A percentile compares a stretch with the other conserved stretches of the same genome.
Conservation (phyloP, 2,888 invertebrate genomes). For the Epinotia nisella region DNA sequence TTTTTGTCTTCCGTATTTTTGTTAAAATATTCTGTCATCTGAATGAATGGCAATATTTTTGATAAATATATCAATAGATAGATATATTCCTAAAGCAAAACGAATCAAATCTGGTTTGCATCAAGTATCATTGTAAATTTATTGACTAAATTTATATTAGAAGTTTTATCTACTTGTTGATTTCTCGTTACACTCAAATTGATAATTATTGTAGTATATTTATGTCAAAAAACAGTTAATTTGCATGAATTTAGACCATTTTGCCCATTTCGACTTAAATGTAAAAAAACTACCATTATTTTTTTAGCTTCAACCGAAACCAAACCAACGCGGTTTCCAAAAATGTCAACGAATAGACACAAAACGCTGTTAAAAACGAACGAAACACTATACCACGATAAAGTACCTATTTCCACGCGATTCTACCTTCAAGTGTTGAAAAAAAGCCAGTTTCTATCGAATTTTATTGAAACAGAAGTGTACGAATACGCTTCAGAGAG, state of each 20-base stretch:
- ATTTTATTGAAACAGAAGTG: slow-evolving; percentile 65
- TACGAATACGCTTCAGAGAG: slow-evolving; percentile 78
- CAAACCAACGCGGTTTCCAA: slow-evolving; percentile 58
- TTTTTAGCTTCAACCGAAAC: slow-evolving; percentile 57
- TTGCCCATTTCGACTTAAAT: neutral
- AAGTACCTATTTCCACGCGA: slow-evolving; percentile 76
- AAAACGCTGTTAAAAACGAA: slow-evolving; percentile 69
- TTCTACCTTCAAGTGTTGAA: slow-evolving; percentile 77
- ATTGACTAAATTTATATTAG: neutral
- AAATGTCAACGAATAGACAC: slow-evolving; percentile 63
- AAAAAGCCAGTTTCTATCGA: slow-evolving; percentile 70
- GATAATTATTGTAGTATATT: neutral
- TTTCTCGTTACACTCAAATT: neutral
- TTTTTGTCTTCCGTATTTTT: slow-evolving; percentile 43
- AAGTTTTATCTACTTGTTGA: slow-evolving; percentile 15
- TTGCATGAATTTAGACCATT: neutral
- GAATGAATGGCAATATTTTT: slow-evolving; percentile 23
- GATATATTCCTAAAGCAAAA: neutral
- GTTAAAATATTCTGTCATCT: slow-evolving; percentile 43
- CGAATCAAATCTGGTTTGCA: neutral
- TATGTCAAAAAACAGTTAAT: neutral
- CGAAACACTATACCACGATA: slow-evolving; percentile 76
- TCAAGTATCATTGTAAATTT: neutral
- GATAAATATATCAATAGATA: neutral
- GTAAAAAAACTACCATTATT: neutral